Evolutionary conservation across 2,113 vertebrate species (phyloP).

Genomic region (Cricetomys ansorgei): DNA sequence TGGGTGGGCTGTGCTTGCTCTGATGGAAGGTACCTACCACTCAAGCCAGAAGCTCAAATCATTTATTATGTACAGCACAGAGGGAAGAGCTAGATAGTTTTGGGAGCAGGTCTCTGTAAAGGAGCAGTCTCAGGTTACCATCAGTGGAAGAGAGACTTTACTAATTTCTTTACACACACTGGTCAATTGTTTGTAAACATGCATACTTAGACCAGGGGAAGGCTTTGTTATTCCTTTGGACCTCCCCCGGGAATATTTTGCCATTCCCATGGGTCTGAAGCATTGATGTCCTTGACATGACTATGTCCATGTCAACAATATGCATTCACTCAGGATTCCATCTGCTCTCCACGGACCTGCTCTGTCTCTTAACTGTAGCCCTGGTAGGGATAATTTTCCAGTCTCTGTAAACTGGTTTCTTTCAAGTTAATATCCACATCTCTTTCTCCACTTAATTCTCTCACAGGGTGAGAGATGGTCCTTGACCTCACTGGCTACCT

Average conservation of each 20-base stretch:
- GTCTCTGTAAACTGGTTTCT: background rate
- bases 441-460: background rate
- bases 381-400: background rate
- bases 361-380: background rate
- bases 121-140: no score
- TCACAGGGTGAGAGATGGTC: background rate
- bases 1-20: background rate
- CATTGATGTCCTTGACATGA: background rate
- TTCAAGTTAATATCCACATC: background rate
- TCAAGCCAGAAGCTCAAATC: background rate
- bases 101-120: background rate
- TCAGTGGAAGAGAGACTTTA: background rate
- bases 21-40: background rate
- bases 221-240: background rate
- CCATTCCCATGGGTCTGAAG: background rate
- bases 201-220: background rate
- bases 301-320: background rate
- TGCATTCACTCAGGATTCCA: background rate
- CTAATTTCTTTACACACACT: background rate
- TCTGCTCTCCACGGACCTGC: background rate
- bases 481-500: background rate
- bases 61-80: background rate
- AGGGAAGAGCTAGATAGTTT: background rate
- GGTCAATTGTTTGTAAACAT: background rate
- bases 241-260: background rate